Base-by-base conservation (phyloP, 2,113 vertebrate genomes). In the Perognathus longimembris region DNA sequence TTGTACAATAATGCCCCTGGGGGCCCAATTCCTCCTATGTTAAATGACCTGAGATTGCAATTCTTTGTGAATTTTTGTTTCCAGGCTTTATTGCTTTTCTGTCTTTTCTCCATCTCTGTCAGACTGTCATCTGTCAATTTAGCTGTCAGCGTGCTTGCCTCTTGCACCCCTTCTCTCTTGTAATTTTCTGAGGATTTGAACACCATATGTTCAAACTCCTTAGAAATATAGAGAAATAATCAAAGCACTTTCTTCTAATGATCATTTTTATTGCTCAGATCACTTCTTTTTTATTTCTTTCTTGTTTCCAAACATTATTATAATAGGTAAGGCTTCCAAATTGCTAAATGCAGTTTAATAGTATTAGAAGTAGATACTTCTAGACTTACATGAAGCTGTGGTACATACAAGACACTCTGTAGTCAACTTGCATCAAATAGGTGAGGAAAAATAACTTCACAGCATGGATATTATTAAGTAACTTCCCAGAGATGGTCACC, bases 71-170 rank as follows among this genome's bases (percentile, higher is more conserved):
- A 36, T 88, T 91, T 30, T 64, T 84, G 59, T 88, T 75, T 83
- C 67, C 79, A 71, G 24, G n/a, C 6, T 70, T 93, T 91, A 88
- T 80, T 75, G 50, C 61, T 88, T 91, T 88, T 84, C 45, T 93
- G 64, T 77, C 20, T 64, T 80, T 85, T 73, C 66, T 42, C 20
- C 71, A 67, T 90, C 82, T 88, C 76, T 91, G 34, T 79, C 45
- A 93, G 14, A 74, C 57, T 93, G 80, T 80, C 83, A 80, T 63
- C 64, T 92, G 76, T 90, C 87, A 89, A 32, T 91, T 74, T 84
- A 24, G 50, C 28, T 93, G 45, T 76, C 67, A 88, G n/a, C 32
- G 34, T 70, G 18, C 38, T 57, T 85, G 73, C 28, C 18, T 84
- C 30, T 88, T 91, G 14, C 64, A 95, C 45, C 38, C 45, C 50